These are phyloP conservation scores for Lobophora halterata DNA, from an alignment of 2,888 invertebrate genomes.

Conservation along the genomic window DNA sequence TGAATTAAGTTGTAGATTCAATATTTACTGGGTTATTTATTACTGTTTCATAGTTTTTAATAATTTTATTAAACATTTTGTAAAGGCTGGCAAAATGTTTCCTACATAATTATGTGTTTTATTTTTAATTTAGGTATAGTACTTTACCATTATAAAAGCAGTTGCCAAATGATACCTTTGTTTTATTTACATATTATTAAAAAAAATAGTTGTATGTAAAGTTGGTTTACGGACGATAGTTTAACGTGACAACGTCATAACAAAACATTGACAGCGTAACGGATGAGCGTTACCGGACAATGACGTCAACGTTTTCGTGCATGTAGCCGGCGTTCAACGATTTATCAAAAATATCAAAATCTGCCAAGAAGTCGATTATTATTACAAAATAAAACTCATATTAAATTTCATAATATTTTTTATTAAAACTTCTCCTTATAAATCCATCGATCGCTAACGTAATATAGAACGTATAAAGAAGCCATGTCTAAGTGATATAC, in stretches of 20 bases:
- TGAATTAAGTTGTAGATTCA: no score
- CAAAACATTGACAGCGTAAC: no score
- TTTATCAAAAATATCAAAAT: no score
- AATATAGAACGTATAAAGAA: constrained; percentile 75
- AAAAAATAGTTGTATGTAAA: no score
- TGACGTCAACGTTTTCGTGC: no score
- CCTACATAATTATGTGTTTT: constrained; percentile 36
- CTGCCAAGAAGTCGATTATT: neutral
- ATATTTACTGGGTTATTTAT: no score
- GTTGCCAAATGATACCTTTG: constrained; percentile 54
- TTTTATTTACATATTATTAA: constrained; percentile 18
- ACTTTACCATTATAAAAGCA: constrained; percentile 68
- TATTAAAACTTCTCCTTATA: constrained; percentile 79
- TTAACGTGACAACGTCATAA: no score
- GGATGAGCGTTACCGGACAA: no score
- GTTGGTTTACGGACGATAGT: no score
- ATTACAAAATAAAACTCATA: constrained; percentile 39
- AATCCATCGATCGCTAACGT: constrained; percentile 79
- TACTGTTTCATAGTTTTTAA: no score
- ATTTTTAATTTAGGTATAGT: constrained; percentile 7
- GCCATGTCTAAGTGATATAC: constrained; percentile 65
- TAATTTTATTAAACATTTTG: constrained; percentile 58
- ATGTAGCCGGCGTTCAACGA: no score
- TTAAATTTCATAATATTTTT: constrained; percentile 72
- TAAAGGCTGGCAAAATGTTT: constrained; percentile 73